Percentiles rank a stretch among this genome's conserved stretches.
Conservation (phyloP, 2,797 vertebrate species). For the Alectoris magna region DNA sequence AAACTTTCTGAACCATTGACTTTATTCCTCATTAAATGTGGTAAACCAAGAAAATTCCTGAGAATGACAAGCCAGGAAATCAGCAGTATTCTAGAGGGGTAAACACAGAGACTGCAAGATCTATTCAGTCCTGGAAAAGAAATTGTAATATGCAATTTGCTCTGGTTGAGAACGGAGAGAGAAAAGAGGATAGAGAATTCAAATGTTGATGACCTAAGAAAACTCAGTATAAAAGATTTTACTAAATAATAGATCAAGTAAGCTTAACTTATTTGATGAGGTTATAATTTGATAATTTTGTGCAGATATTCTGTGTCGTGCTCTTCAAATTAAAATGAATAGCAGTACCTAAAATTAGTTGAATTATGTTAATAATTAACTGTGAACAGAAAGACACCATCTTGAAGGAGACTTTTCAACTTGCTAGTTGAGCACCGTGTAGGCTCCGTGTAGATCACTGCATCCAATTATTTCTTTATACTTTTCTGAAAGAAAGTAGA, state of each 20-base stretch:
- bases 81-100: neutral
- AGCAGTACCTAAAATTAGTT: neutral
- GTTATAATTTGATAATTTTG: neutral
- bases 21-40: neutral
- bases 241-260: neutral
- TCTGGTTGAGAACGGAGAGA: neutral
- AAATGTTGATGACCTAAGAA: neutral
- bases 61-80: neutral
- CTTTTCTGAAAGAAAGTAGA: neutral
- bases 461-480: conserved; percentile 7
- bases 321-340: neutral
- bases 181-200: neutral
- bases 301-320: neutral
- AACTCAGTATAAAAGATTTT: neutral
- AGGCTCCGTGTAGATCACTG: neutral
- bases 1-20: neutral
- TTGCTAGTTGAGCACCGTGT: neutral
- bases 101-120: neutral
- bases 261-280: neutral
- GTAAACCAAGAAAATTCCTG: neutral
- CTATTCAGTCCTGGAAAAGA: neutral
- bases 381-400: neutral
- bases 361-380: neutral
- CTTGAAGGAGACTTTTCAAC: neutral
- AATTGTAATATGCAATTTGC: neutral